These are phyloP conservation scores for Leptinotarsa defecta DNA, from an alignment of 1,140 invertebrate species.

Conservation along the genomic window DNA sequence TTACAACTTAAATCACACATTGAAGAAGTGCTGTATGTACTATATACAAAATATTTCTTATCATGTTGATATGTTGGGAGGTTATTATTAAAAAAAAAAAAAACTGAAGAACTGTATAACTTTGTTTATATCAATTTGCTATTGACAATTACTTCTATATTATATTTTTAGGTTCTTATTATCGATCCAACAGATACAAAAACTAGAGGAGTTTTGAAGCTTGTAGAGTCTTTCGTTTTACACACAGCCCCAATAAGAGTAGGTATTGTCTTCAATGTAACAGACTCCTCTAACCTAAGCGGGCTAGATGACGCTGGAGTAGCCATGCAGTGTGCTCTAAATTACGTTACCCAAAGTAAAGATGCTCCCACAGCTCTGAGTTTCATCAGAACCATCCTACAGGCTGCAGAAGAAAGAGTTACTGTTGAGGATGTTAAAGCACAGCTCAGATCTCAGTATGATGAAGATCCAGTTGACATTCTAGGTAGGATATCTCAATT, in stretches of 20 bases:
- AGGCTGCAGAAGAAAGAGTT: slow-evolving; percentile 49
- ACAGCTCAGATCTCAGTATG: slow-evolving; percentile 71
- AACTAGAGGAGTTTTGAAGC: slow-evolving; percentile 76
- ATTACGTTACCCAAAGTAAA: slow-evolving; percentile 84
- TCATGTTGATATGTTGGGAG: too few relatives aligned
- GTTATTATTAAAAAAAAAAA: too few relatives aligned
- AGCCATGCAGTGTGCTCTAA: slow-evolving; percentile 89
- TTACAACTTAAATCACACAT: too few relatives aligned
- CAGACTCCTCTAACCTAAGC: slow-evolving; percentile 59
- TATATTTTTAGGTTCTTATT: slow-evolving; percentile 73
- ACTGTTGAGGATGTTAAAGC: slow-evolving; percentile 71
- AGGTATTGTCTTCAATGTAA: slow-evolving; percentile 84
- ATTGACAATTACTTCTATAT: too few relatives aligned
- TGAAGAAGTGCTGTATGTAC: too few relatives aligned
- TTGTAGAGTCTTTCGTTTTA: slow-evolving; percentile 89
- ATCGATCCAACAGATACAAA: slow-evolving; percentile 81
- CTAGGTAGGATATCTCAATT: slow-evolving; percentile 20
- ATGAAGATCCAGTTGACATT: slow-evolving; percentile 76
- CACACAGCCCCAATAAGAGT: slow-evolving; percentile 88
- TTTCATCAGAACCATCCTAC: slow-evolving; percentile 43
- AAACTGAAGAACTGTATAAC: too few relatives aligned
- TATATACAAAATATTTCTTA: too few relatives aligned
- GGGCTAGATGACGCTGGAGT: slow-evolving; percentile 76
- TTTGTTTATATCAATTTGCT: too few relatives aligned
- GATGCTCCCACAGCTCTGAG: slow-evolving; percentile 39